Conservation (phyloP, 2,888 invertebrate genomes). For the Sphinx pinastri region DNA sequence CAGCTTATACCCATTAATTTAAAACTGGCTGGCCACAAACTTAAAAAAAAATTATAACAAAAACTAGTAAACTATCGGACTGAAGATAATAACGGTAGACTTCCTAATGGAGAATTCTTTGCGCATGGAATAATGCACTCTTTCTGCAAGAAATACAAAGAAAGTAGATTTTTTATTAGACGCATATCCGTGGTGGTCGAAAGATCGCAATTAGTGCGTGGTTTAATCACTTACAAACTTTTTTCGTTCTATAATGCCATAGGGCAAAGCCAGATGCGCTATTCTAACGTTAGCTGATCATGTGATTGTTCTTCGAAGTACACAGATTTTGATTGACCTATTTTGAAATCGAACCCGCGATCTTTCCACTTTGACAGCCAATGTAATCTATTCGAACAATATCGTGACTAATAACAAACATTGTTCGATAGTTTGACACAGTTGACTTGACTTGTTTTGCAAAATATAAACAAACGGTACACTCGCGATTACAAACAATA, state of each 20-base stretch:
- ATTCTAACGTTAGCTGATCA: no score
- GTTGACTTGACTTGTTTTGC: background rate
- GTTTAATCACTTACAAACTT: no score
- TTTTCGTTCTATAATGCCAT: no score
- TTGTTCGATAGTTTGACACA: constrained; percentile 2
- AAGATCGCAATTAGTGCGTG: no score
- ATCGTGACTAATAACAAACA: background rate
- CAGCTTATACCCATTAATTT: background rate
- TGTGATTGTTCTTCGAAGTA: no score
- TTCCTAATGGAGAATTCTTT: background rate
- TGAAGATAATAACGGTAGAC: background rate
- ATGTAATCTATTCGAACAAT: background rate
- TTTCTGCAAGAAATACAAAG: background rate
- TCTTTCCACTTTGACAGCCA: background rate
- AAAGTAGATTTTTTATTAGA: background rate
- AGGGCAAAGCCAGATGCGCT: no score
- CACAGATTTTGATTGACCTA: no score
- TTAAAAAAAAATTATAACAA: background rate
- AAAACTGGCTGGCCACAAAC: background rate
- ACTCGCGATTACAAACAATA: constrained; percentile 3
- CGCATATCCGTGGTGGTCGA: no score
- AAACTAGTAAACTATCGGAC: background rate
- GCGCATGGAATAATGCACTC: background rate
- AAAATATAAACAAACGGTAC: constrained; percentile 4
- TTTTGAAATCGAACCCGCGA: no score